Evolutionary conservation across 2,113 vertebrate genomes (phyloP).

Genomic region (Catharus fuscescens): DNA sequence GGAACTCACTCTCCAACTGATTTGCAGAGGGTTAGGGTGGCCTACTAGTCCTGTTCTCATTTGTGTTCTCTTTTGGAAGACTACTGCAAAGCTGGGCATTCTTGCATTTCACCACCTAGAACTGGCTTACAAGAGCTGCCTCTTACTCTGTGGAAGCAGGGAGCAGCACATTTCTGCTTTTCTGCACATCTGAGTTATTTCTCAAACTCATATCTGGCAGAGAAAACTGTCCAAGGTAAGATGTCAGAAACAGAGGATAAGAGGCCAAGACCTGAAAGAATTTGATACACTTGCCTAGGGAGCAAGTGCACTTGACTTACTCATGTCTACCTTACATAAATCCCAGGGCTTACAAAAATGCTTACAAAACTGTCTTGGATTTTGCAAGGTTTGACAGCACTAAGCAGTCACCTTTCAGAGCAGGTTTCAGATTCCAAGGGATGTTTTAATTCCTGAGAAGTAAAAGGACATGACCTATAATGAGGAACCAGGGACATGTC

Average conservation of each 20-base stretch:
- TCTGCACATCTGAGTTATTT: not conserved
- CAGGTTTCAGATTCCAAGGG: not conserved
- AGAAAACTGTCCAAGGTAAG: not conserved
- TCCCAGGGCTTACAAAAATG: not conserved
- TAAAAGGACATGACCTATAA: not conserved
- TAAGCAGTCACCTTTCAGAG: not conserved
- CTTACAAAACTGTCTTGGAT: not conserved
- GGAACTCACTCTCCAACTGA: not conserved
- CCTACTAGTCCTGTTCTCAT: rapidly evolving
- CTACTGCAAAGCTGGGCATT: rapidly evolving
- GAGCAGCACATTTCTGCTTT: not conserved
- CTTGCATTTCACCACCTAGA: not conserved
- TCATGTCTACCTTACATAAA: not conserved
- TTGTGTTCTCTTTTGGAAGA: not conserved
- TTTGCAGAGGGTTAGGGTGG: not conserved
- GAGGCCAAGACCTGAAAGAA: not conserved
- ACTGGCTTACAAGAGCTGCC: not conserved
- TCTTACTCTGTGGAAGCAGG: rapidly evolving
- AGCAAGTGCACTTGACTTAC: not conserved
- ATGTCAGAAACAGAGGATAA: not conserved
- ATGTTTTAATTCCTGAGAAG: not conserved
- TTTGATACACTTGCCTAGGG: not conserved
- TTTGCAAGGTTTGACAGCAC: not conserved
- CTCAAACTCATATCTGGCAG: not conserved
- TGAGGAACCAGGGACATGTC: not conserved